phyloP scores from a whole-genome alignment of 2,113 vertebrate species.

The Sclerurus mexicanus region DNA sequence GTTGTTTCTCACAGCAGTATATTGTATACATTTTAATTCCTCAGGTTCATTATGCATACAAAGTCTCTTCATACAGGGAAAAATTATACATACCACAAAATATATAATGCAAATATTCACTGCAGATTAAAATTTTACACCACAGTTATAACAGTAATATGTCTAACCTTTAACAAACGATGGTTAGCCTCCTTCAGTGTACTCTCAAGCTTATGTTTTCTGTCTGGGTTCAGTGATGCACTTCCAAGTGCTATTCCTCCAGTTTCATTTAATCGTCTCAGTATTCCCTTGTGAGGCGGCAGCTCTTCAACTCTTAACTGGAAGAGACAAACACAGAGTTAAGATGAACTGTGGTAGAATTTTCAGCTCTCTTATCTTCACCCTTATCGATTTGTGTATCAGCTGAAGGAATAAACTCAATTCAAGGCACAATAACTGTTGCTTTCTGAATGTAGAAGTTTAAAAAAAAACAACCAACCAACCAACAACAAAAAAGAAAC shows the following conservation, averaged over 20 bases:
- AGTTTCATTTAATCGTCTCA: slow-evolving; percentile 86
- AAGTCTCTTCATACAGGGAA: not conserved
- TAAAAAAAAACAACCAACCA: not conserved
- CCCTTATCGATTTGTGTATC: slow-evolving; percentile 65
- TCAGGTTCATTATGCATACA: not conserved
- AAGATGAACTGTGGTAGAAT: slow-evolving; percentile 69
- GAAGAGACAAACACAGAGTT: slow-evolving; percentile 71
- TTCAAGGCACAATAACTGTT: slow-evolving; percentile 44
- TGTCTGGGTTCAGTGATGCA: slow-evolving; percentile 80
- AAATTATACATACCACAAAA: not conserved
- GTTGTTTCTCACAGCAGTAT: not conserved
- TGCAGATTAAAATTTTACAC: slow-evolving; percentile 32
- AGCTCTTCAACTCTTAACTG: slow-evolving; percentile 85
- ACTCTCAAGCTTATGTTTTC: slow-evolving; percentile 80
- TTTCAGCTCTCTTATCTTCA: slow-evolving; percentile 61
- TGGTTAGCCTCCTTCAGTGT: slow-evolving; percentile 84
- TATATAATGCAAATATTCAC: not conserved
- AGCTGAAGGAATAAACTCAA: slow-evolving; percentile 48
- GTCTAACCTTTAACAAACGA: slow-evolving; percentile 89
- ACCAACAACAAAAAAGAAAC: not conserved
- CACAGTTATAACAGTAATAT: not conserved
- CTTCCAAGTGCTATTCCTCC: slow-evolving; percentile 75
- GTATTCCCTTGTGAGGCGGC: slow-evolving; percentile 77
- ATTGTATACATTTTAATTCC: not conserved
- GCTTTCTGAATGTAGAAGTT: not conserved